Base-by-base conservation (phyloP, 2,113 vertebrate genomes). In the Tychaedon coryphoeus region DNA sequence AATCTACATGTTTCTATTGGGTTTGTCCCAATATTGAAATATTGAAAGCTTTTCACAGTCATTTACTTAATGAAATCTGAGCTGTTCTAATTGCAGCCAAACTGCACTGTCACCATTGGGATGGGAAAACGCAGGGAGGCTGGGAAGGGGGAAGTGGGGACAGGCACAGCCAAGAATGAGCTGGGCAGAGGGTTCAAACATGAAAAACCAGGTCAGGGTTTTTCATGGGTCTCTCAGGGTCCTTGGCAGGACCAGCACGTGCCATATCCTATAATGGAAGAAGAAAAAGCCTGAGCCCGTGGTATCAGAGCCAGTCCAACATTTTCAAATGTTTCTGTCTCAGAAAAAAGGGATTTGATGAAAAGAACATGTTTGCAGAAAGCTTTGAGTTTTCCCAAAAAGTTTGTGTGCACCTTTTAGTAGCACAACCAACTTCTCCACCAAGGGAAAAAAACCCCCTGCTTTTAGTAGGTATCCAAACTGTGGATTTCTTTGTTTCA, bases 31-130 rank as follows among this genome's bases (percentile, higher is more conserved):
- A 57, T 23, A 70, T 1, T 60, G 47, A 66, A 95, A 57, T 23
- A 70, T 1, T 64, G 47, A 66, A 85, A 88, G 71, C 38, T 82
- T 92, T 88, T 86, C 64, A 51, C 1, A 1, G 51, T 43, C 42
- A 92, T 93, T 94, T 92, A 80, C 28, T 92, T 86, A 83, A 95
- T 83, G 82, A 97, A 96, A 95, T 76, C 51, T 43, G 83, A 90
- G 71, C 54, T 66, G 24, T 17, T 64, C 22, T 80, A 67, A 88
- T 62, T 79, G 69, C 40, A 88, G 92, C 71, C 75, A 94, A 93
- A 91, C 86, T 19, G 80, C 58, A 53, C 12, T 0, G 2, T 86
- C 72, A 92, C 51, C 40, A 34, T 19, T 38, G 69, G 65, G 65
- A 81, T 61, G 56, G 31, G 34, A 74, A 79, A 69, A 74, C 0